Conservation (phyloP, 2,797 vertebrate species). For the Danio tinwini region DNA sequence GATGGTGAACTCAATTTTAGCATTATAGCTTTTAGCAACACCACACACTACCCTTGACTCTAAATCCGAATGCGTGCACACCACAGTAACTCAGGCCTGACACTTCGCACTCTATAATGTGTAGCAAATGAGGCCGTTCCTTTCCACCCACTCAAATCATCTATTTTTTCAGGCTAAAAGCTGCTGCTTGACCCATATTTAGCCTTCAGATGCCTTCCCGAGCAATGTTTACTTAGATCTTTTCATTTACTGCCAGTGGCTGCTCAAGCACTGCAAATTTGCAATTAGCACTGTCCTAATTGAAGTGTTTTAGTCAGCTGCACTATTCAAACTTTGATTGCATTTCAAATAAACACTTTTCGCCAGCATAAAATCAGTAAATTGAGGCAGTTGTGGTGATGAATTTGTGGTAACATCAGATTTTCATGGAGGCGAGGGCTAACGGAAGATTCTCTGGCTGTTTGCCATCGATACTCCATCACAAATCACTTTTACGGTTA, state of each 20-base stretch:
- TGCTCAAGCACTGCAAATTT: not conserved
- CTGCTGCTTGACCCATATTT: constrained; percentile 34
- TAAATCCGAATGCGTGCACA: not conserved
- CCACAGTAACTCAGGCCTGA: not conserved
- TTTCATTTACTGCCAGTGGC: constrained; percentile 17
- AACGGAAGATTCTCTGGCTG: not conserved
- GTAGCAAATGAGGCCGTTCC: not conserved
- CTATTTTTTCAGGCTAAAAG: constrained; percentile 19
- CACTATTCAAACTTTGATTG: not conserved
- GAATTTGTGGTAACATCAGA: not conserved
- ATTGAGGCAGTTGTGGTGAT: not conserved
- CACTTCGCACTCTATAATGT: not conserved
- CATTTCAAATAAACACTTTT: not conserved
- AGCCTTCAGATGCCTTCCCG: constrained; percentile 1
- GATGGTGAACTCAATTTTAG: not conserved
- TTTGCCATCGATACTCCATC: not conserved
- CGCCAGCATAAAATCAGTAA: not conserved
- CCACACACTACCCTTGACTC: not conserved
- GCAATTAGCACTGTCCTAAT: not conserved
- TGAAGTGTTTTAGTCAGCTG: not conserved
- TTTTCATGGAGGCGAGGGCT: not conserved
- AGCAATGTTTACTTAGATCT: constrained; percentile 12
- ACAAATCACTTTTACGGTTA: constrained; percentile 26
- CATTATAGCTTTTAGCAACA: not conserved
- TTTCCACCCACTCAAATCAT: not conserved